Percentiles rank a stretch among this genome's conserved stretches.
Conservation (phyloP, 2,888 invertebrate species). For the Rutpela maculata region DNA sequence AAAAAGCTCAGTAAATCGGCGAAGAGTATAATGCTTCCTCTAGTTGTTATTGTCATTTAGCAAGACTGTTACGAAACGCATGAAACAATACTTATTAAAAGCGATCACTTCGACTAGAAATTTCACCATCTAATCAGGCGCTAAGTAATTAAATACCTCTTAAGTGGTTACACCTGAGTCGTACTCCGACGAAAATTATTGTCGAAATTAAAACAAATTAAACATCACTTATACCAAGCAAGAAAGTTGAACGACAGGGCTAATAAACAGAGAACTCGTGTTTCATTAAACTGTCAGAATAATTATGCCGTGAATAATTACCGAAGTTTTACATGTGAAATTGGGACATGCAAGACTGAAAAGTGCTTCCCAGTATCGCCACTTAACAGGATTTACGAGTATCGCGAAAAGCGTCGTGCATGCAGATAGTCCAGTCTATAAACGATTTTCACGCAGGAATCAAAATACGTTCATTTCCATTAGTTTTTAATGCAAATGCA, state of each 20-base stretch:
- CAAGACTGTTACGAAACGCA: no score
- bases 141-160: slow-evolving; percentile 12
- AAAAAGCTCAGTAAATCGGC: no score
- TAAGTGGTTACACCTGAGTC: slow-evolving; percentile 16
- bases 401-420: slow-evolving; percentile 12
- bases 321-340: slow-evolving; percentile 51
- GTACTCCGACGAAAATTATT: slow-evolving; percentile 10
- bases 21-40: no score
- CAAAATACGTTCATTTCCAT: no score
- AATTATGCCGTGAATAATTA: slow-evolving; percentile 53
- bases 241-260: slow-evolving; percentile 48
- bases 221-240: slow-evolving; percentile 29
- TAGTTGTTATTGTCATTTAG: no score
- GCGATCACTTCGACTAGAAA: no score
- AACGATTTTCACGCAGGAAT: no score
- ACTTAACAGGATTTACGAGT: no score
- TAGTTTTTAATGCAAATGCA: no score
- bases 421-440: no score
- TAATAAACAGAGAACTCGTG: slow-evolving; percentile 44
- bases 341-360: slow-evolving; percentile 43
- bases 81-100: no score
- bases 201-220: slow-evolving; percentile 35
- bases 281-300: slow-evolving; percentile 51
- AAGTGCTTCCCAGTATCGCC: slow-evolving; percentile 16
- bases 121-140: slow-evolving; percentile 11